Base-by-base conservation (phyloP, 1,140 invertebrate species). In the Polyergus mexicanus region DNA sequence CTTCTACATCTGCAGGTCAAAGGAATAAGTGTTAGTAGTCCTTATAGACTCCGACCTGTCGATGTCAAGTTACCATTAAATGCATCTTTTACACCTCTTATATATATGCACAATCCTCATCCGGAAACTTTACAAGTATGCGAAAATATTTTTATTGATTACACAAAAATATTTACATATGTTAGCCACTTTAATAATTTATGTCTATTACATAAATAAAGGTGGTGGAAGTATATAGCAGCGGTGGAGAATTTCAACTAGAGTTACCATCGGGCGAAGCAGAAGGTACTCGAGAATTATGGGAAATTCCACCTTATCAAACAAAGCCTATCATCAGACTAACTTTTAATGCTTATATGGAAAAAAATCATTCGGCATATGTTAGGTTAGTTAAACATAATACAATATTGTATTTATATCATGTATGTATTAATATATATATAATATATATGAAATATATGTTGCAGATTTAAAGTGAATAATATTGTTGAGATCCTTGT, bases 51-150 rank as follows among this genome's bases (percentile, higher is more conserved):
- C 89, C 96, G 97, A 94, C 98, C 99, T 68, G 96, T 99, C 74
- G 98, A 97, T 74, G 97, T 99, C 63, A 97, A 97, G 94, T 97
- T 99, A 95, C 99, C 99, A 77, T 95, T 98, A 89, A 99, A 99
- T 96, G 97, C 98, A 85, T 98, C 97, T 87, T 98, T 98, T 95
- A 97, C 98, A 89, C 98, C 98, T 76, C 95, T 98, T 90, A 98
- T 99, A 92, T 97, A 98, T 90, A 97, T 99, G 95, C 97, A 99
- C 95, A 99, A 99, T 96, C 99, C 99, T 91, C 97, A 98, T 94
- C 96, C 97, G 90, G 96, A 97, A 89, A 96, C 97, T 78, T 96
- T 99, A 93, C 98, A 99, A 96, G 98, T 98, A 95, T 16, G 71
- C 75, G 69, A 74, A 89, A 51, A 51, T 51, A 19, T 51, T 3